phyloP scores from a whole-genome alignment of 1,140 invertebrate genomes.

The Cydia pomonella region DNA sequence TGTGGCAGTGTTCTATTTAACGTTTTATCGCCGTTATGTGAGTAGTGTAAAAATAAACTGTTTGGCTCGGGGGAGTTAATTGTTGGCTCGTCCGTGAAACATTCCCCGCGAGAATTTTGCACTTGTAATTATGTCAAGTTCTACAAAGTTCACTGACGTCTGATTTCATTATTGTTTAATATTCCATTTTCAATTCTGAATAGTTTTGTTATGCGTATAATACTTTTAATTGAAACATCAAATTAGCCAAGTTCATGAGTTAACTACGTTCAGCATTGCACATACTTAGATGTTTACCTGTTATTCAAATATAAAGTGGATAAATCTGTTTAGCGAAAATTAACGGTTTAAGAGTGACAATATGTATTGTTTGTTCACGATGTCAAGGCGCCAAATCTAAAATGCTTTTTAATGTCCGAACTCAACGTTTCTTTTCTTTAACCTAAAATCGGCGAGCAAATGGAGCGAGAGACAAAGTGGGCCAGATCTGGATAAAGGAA shows the following conservation, averaged over 20 bases:
- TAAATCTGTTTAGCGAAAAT: no score
- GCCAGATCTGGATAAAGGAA: background rate
- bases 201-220: no score
- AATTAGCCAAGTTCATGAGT: no score
- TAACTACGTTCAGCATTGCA: no score
- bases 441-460: background rate
- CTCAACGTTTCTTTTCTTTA: background rate
- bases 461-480: slow-evolving; percentile 3
- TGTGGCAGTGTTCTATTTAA: background rate
- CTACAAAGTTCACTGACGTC: background rate
- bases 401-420: background rate
- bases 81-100: slow-evolving; percentile 8
- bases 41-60: slow-evolving; percentile 20
- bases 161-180: background rate
- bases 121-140: slow-evolving; percentile 16
- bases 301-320: no score
- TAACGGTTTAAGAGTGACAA: no score
- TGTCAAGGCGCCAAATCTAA: slow-evolving; percentile 10
- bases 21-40: background rate
- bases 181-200: background rate
- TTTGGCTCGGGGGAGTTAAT: slow-evolving; percentile 23
- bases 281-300: no score
- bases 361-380: background rate
- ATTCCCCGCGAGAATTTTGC: slow-evolving; percentile 13
- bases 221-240: no score